Evolutionary conservation across 2,888 invertebrate species (phyloP).

Genomic region (Sesia bembeciformis): DNA sequence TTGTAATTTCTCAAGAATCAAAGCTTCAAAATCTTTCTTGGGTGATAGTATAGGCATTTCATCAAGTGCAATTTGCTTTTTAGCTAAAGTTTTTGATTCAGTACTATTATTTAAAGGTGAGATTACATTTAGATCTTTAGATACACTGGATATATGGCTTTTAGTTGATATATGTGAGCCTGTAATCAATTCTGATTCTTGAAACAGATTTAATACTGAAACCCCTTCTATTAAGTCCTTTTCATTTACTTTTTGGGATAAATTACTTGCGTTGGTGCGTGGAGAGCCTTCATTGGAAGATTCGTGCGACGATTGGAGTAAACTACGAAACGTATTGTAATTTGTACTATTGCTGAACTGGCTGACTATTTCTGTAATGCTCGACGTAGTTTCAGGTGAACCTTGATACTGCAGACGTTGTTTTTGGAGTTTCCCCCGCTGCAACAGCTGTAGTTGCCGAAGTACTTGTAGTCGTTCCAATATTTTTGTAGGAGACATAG

Average conservation of each 20-base stretch:
- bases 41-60: conserved; percentile 60
- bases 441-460: conserved; percentile 51
- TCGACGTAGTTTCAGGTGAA: conserved; percentile 42
- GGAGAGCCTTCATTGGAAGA: conserved; percentile 27
- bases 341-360: conserved; percentile 59
- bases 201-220: conserved; percentile 53
- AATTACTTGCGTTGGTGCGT: conserved; percentile 17
- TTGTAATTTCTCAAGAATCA: conserved; percentile 73
- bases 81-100: conserved; percentile 29
- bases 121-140: conserved; percentile 13
- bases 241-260: conserved; percentile 31
- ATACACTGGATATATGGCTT: conserved; percentile 26
- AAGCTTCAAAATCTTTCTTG: conserved; percentile 72
- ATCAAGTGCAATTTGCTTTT: conserved; percentile 51
- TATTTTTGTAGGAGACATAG: conserved; percentile 58
- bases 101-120: conserved; percentile 8
- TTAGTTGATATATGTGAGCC: conserved; percentile 36
- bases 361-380: conserved; percentile 56
- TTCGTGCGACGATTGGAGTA: conserved; percentile 41
- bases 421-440: conserved; percentile 61
- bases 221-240: conserved; percentile 61
- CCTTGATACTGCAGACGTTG: conserved; percentile 49
- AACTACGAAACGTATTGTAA: conserved; percentile 58
- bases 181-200: conserved; percentile 49
- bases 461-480: conserved; percentile 55